phyloP scores from a whole-genome alignment of 2,113 vertebrate species.

The Puffinus mauretanicus region DNA sequence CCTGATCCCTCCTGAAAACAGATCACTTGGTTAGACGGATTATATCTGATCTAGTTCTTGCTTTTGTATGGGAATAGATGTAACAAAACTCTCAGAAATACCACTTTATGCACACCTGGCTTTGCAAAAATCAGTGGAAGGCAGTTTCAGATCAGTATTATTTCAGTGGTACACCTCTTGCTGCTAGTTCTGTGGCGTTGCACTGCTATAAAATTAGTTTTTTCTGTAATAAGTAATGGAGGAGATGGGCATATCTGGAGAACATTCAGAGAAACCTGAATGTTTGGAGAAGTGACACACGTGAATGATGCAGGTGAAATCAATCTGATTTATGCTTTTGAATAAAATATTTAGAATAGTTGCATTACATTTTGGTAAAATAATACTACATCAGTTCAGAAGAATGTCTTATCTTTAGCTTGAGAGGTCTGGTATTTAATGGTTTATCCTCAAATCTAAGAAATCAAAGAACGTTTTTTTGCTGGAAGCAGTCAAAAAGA shows the following conservation, averaged over 20 bases:
- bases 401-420: not conserved
- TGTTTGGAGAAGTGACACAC: not conserved
- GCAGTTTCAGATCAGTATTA: not conserved
- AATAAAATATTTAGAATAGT: not conserved
- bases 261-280: not conserved
- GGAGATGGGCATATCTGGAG: not conserved
- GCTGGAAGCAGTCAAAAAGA: not conserved
- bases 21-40: not conserved
- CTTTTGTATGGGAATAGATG: not conserved
- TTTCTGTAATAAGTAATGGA: not conserved
- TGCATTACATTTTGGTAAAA: not conserved
- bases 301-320: not conserved
- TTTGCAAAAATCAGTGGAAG: not conserved
- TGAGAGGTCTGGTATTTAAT: not conserved
- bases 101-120: no score
- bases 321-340: rapidly evolving
- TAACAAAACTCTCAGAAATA: not conserved
- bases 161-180: not conserved
- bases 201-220: not conserved
- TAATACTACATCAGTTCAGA: not conserved
- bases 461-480: not conserved
- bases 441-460: not conserved
- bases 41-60: not conserved
- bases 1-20: not conserved
- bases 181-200: not conserved